These are phyloP conservation scores for Piprites chloris DNA, from an alignment of 2,113 vertebrate genomes.

Conservation along the genomic window DNA sequence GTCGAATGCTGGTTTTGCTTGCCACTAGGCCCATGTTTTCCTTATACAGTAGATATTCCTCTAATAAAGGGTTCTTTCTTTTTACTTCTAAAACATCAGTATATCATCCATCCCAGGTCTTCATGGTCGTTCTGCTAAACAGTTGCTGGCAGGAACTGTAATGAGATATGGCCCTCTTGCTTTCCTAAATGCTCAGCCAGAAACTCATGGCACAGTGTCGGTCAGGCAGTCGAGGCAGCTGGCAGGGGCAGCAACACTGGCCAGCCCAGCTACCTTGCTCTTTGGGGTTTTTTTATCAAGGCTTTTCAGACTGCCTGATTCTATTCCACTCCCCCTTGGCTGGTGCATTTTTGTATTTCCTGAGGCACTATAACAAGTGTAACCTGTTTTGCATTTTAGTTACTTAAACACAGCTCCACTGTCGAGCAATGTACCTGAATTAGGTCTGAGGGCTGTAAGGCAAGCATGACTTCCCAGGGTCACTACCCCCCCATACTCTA, in stretches of 20 bases:
- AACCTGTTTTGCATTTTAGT: background rate
- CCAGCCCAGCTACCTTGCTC: background rate
- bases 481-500: background rate
- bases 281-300: background rate
- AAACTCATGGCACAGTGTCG: rapidly evolving
- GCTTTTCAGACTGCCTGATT: background rate
- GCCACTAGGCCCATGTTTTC: background rate
- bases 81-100: background rate
- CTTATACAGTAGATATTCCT: background rate
- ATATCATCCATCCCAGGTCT: background rate
- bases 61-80: background rate
- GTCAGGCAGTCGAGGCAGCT: rapidly evolving
- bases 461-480: background rate
- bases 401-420: rapidly evolving
- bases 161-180: background rate
- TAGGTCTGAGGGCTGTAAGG: background rate
- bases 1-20: background rate
- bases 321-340: background rate
- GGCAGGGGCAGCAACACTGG: background rate
- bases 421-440: rapidly evolving
- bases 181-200: background rate
- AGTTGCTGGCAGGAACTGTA: background rate
- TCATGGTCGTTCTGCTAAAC: background rate
- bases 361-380: background rate
- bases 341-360: background rate